A percentile compares a stretch with the other conserved stretches of the same genome.
phyloP scores from a whole-genome alignment of 2,888 invertebrate genomes.

The Drosophila falleni region DNA sequence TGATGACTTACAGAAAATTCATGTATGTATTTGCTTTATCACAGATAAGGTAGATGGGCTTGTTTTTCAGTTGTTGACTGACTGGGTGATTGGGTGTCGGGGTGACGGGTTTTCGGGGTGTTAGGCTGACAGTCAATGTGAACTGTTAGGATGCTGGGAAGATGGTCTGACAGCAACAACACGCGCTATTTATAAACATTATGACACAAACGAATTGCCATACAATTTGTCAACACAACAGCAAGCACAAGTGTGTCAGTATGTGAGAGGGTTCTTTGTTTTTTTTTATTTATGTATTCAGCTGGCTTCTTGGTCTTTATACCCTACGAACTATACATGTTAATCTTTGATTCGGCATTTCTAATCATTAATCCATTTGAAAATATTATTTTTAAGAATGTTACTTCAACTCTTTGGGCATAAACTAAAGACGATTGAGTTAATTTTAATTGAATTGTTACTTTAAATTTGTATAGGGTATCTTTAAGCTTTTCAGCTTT shows the following conservation, averaged over 20 bases:
- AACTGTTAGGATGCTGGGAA: conserved; percentile 33
- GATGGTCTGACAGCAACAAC: conserved; percentile 64
- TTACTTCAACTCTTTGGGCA: not conserved
- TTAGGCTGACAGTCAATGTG: conserved; percentile 44
- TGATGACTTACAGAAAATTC: not conserved
- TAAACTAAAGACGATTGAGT: not conserved
- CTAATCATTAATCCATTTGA: conserved; percentile 10
- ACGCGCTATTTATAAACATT: conserved; percentile 81
- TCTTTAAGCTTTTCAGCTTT: not conserved
- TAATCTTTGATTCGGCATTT: conserved; percentile 32
- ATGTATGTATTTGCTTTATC: not conserved
- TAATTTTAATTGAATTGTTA: not conserved
- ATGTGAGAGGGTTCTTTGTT: conserved; percentile 49
- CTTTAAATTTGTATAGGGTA: conserved; percentile 18
- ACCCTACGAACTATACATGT: conserved; percentile 41
- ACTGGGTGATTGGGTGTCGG: conserved; percentile 7
- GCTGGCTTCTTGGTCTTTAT: conserved; percentile 40
- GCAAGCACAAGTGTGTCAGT: conserved; percentile 49
- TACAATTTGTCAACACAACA: conserved; percentile 77
- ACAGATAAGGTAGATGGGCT: conserved; percentile 18
- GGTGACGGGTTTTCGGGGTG: conserved; percentile 5
- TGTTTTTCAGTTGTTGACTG: conserved; percentile 52
- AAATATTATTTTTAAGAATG: not conserved
- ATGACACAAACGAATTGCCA: conserved; percentile 81
- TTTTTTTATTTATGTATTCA: conserved; percentile 45